Conservation (phyloP, 1,140 invertebrate species). For the Nasonia longicornis region DNA sequence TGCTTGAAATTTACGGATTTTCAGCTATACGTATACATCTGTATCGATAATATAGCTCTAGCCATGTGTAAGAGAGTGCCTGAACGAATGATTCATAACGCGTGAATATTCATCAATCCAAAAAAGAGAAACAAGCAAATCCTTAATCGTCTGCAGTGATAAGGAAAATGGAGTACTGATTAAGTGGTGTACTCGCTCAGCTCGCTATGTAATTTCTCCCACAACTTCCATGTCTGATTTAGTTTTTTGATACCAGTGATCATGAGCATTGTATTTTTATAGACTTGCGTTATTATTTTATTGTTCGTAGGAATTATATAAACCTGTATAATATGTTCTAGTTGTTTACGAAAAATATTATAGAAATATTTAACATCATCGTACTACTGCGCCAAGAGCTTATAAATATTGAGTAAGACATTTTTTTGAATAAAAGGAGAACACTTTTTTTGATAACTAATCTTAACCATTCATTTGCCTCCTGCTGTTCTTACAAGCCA, state of each 20-base stretch:
- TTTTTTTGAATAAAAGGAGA: constrained; percentile 27
- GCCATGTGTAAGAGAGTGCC: constrained; percentile 66
- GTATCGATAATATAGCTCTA: constrained; percentile 60
- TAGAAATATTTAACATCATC: constrained; percentile 31
- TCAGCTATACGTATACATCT: constrained; percentile 53
- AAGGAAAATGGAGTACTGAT: constrained; percentile 47
- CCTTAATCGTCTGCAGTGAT: constrained; percentile 47
- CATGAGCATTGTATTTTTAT: constrained; percentile 65
- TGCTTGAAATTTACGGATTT: constrained; percentile 51
- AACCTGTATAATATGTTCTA: constrained; percentile 58
- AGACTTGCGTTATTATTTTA: constrained; percentile 62
- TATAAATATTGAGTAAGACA: constrained; percentile 33
- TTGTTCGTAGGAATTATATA: constrained; percentile 58
- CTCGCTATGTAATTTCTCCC: constrained; percentile 51
- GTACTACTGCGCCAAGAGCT: constrained; percentile 37
- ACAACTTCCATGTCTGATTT: constrained; percentile 54
- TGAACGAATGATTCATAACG: constrained; percentile 62
- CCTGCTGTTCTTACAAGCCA: background rate
- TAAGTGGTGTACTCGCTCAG: constrained; percentile 46
- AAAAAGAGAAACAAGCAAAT: constrained; percentile 46
- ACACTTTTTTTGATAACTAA: background rate
- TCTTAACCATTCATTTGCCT: background rate
- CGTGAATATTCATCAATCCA: constrained; percentile 47
- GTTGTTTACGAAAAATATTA: constrained; percentile 50
- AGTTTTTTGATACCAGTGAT: constrained; percentile 60